Percentiles rank a stretch among this genome's conserved stretches.
phyloP scores from a whole-genome alignment of 2,888 invertebrate species.

The Colostygia pectinataria region DNA sequence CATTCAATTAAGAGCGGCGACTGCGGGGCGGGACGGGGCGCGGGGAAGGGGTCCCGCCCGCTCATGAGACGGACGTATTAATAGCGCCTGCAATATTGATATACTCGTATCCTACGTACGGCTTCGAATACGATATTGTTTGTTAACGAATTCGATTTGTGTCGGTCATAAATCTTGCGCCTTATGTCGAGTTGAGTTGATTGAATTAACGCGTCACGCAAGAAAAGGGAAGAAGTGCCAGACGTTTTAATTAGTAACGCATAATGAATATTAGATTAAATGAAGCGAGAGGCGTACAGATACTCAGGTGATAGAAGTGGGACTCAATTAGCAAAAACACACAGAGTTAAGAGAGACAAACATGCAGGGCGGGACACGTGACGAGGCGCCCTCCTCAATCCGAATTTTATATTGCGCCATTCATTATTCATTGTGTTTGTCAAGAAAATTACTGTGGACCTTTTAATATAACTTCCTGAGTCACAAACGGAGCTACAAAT shows the following conservation, averaged over 20 bases:
- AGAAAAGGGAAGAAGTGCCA: slow-evolving; percentile 40
- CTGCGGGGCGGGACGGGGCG: slow-evolving; percentile 54
- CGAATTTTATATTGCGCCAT: slow-evolving; percentile 80
- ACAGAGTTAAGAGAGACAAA: slow-evolving; percentile 80
- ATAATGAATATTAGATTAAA: slow-evolving; percentile 66
- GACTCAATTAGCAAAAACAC: slow-evolving; percentile 81
- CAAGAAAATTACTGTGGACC: slow-evolving; percentile 80
- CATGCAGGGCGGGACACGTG: slow-evolving; percentile 70
- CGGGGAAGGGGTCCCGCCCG: slow-evolving; percentile 57
- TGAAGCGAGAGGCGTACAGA: slow-evolving; percentile 42
- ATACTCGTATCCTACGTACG: slow-evolving; percentile 79
- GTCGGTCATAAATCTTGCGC: slow-evolving; percentile 83
- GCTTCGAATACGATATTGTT: slow-evolving; percentile 81
- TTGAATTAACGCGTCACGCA: slow-evolving; percentile 70
- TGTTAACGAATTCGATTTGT: slow-evolving; percentile 82
- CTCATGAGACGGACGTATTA: slow-evolving; percentile 83
- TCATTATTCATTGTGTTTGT: slow-evolving; percentile 80
- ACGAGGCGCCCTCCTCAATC: slow-evolving; percentile 72
- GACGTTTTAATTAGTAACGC: slow-evolving; percentile 60
- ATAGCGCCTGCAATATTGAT: slow-evolving; percentile 83
- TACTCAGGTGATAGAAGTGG: slow-evolving; percentile 65
- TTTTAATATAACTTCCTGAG: slow-evolving; percentile 81
- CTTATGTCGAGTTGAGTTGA: slow-evolving; percentile 79
- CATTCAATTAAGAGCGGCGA: slow-evolving; percentile 84
- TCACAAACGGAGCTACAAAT: slow-evolving; percentile 71